Conservation (phyloP, 1,140 invertebrate species). For the Dreissena polymorpha region DNA sequence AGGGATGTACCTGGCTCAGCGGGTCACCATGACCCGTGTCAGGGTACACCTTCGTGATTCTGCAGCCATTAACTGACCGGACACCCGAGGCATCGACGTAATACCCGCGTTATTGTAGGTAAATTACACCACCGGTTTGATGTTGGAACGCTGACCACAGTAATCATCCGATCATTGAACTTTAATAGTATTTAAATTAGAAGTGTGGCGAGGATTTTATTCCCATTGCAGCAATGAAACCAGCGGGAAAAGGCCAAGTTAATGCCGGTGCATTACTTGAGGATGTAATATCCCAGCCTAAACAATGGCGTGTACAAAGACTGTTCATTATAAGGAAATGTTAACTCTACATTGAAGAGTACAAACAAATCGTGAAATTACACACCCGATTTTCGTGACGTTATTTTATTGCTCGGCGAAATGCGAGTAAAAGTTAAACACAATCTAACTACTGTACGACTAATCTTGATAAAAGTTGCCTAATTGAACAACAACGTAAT, state of each 20-base stretch:
- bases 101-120: constrained; percentile 33
- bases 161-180: constrained; percentile 41
- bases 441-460: too few relatives aligned
- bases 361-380: background rate
- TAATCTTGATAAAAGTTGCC: too few relatives aligned
- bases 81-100: constrained; percentile 17
- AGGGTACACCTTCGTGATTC: constrained; percentile 13
- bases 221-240: background rate
- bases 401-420: too few relatives aligned
- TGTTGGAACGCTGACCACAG: constrained; percentile 29
- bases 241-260: background rate
- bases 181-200: constrained; percentile 48
- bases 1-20: background rate
- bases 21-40: background rate
- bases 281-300: background rate
- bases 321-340: too few relatives aligned
- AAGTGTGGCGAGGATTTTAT: background rate
- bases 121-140: constrained; percentile 29
- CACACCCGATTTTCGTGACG: background rate
- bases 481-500: background rate
- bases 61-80: constrained; percentile 9
- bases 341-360: too few relatives aligned
- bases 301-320: background rate
- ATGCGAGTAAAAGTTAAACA: too few relatives aligned
- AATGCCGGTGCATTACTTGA: background rate